Percentiles rank a stretch among this genome's conserved stretches.
These are phyloP conservation scores for Pluvianellus socialis DNA, from an alignment of 2,113 vertebrate genomes.

Conservation along the genomic window DNA sequence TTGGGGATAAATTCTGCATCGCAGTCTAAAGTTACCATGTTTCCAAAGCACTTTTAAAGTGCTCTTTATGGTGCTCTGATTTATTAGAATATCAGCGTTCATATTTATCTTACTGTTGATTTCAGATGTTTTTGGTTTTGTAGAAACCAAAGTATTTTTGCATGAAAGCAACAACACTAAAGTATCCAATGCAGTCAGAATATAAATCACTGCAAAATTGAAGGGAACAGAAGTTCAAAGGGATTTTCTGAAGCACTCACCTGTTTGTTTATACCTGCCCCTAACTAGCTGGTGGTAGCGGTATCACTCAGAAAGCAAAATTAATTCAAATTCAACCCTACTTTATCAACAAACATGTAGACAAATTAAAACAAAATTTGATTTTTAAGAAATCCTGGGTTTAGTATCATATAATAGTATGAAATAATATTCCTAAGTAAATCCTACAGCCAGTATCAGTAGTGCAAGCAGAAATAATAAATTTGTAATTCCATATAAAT, in stretches of 20 bases:
- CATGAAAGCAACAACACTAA: not conserved
- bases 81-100: not conserved
- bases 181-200: not conserved
- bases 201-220: not conserved
- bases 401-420: not conserved
- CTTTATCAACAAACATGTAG: not conserved
- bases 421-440: not conserved
- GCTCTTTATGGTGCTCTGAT: not conserved
- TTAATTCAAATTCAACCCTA: not conserved
- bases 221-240: not conserved
- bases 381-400: not conserved
- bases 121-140: not conserved
- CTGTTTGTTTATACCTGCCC: not conserved
- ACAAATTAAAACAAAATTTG: not conserved
- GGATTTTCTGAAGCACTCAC: not conserved
- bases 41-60: not conserved
- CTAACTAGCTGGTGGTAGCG: not conserved
- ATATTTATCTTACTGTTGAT: not conserved
- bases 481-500: not conserved
- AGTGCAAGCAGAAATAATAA: not conserved
- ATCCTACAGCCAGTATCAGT: not conserved
- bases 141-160: not conserved
- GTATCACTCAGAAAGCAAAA: not conserved
- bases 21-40: not conserved
- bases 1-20: not conserved